Conservation (phyloP, 2,113 vertebrate genomes). For the Physeter macrocephalus region DNA sequence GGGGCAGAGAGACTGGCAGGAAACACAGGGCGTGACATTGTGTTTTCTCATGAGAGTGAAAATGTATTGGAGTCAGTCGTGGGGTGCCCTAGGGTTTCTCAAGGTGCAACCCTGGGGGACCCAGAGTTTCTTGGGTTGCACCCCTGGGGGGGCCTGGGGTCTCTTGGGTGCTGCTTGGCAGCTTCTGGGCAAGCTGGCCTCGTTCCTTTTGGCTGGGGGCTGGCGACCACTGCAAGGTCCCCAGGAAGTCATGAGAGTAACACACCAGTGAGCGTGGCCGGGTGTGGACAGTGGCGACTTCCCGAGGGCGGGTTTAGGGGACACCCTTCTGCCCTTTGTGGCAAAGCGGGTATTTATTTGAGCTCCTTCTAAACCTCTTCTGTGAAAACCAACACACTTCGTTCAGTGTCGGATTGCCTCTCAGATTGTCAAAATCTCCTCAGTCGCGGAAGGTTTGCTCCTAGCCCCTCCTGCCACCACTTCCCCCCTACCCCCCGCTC, state of each 20-base stretch:
- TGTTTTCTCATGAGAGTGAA: neutral
- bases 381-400: neutral
- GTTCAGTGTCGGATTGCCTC: neutral
- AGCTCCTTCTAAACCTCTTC: neutral
- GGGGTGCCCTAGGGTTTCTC: neutral
- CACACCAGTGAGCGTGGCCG: no score
- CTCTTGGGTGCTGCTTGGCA: neutral
- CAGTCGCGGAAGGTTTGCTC: neutral
- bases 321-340: neutral
- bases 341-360: neutral
- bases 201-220: neutral
- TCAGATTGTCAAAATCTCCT: neutral
- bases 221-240: neutral
- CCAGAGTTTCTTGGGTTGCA: neutral
- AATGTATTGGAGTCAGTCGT: neutral
- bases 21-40: fast-evolving
- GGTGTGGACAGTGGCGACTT: fast-evolving
- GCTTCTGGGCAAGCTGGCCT: neutral
- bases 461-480: neutral
- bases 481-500: neutral
- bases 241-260: neutral
- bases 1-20: neutral
- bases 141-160: neutral
- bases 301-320: neutral
- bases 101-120: neutral